A percentile compares a stretch with the other conserved stretches of the same genome.
These are phyloP conservation scores for Tamandua tetradactyla DNA, from an alignment of 2,797 vertebrate genomes.

Conservation along the genomic window DNA sequence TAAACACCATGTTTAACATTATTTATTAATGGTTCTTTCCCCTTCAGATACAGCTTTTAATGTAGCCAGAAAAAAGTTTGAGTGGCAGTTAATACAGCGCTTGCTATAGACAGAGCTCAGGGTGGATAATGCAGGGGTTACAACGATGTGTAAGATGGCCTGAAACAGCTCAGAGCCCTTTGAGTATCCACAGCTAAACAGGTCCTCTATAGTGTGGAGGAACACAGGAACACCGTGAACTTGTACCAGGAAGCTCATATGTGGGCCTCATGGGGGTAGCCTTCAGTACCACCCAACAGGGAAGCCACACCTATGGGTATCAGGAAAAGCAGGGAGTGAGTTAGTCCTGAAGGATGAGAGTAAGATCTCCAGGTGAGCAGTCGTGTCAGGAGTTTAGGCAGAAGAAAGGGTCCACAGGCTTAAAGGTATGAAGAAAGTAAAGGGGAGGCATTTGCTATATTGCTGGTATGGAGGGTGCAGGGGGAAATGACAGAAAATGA, in stretches of 20 bases:
- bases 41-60: conserved; percentile 40
- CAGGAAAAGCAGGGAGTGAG: not conserved
- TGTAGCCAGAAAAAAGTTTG: not conserved
- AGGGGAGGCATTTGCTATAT: not conserved
- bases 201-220: too few relatives aligned
- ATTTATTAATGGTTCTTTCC: not conserved
- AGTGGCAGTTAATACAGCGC: conserved; percentile 49
- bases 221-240: not conserved
- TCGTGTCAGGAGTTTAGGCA: not conserved
- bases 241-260: not conserved
- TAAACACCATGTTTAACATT: not conserved
- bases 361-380: not conserved
- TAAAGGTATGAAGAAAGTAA: not conserved
- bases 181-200: not conserved
- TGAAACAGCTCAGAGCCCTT: not conserved
- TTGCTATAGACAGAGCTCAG: conserved; percentile 33
- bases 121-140: not conserved
- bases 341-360: not conserved
- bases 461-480: not conserved
- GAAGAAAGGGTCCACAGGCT: not conserved
- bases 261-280: rapidly evolving
- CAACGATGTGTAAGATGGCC: not conserved
- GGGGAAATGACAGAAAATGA: not conserved
- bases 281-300: not conserved
- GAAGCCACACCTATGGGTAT: not conserved